phyloP scores from a whole-genome alignment of 2,113 vertebrate genomes.

The Rana temporaria region DNA sequence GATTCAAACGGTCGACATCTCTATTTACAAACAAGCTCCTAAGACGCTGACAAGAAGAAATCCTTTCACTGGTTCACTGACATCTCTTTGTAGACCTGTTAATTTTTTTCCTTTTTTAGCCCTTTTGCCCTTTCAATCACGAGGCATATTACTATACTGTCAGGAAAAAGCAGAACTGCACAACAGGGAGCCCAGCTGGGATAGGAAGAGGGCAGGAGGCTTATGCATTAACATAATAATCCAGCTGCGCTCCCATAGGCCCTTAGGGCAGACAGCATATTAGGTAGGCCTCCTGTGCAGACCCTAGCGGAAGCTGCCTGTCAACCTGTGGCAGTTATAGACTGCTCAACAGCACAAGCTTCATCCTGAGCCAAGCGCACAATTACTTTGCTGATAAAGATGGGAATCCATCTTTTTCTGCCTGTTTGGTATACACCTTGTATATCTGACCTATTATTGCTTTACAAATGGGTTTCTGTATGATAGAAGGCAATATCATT shows the following conservation, averaged over 20 bases:
- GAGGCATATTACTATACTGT: conserved; percentile 99
- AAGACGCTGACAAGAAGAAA: conserved; percentile 31
- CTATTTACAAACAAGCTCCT: conserved; percentile 18
- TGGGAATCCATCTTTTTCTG: conserved; percentile 59
- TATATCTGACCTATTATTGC: conserved; percentile 58
- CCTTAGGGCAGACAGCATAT: conserved; percentile 97
- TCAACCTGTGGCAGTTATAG: conserved; percentile 89
- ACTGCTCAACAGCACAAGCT: conserved; percentile 66
- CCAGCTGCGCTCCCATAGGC: conserved; percentile 93
- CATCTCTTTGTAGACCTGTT: conserved; percentile 82
- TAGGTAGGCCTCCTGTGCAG: conserved; percentile 88
- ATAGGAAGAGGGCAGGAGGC: conserved; percentile 96
- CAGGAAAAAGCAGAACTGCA: conserved; percentile 98
- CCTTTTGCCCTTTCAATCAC: conserved; percentile 99
- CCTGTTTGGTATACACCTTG: conserved; percentile 59
- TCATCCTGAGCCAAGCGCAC: conserved; percentile 57
- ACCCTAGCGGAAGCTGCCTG: conserved; percentile 78
- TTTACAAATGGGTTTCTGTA: neutral
- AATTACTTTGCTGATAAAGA: conserved; percentile 69
- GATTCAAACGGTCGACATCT: neutral
- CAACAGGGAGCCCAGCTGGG: conserved; percentile 97
- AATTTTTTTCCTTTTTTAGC: conserved; percentile 69
- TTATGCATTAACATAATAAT: conserved; percentile 99
- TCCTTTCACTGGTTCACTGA: conserved; percentile 78
- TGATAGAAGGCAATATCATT: neutral